Percentiles rank a stretch among this genome's conserved stretches.
phyloP scores from a whole-genome alignment of 2,113 vertebrate species.

The Arvicanthis niloticus region DNA sequence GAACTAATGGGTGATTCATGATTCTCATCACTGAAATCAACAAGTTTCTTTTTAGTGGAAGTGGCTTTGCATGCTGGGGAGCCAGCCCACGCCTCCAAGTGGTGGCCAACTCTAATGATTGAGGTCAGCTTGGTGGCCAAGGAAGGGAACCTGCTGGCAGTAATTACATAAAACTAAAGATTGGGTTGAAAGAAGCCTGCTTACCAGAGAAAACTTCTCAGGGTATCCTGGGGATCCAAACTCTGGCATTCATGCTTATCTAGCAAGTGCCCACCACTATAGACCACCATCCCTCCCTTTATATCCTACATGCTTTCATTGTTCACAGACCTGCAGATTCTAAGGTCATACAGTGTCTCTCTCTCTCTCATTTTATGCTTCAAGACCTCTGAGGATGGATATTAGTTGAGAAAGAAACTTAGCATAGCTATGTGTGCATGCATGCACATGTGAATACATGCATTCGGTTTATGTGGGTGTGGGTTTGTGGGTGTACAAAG shows the following conservation, averaged over 20 bases:
- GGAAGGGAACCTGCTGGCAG: background rate
- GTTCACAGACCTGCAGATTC: accelerated
- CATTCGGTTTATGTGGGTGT: background rate
- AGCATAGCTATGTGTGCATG: background rate
- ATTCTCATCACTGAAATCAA: background rate
- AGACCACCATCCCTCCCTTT: too few relatives aligned
- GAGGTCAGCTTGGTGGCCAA: background rate
- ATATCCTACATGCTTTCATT: background rate
- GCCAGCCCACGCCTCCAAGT: background rate
- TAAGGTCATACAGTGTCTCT: background rate
- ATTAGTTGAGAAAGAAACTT: background rate
- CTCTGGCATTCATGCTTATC: too few relatives aligned
- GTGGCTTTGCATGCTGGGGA: background rate
- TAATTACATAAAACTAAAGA: background rate
- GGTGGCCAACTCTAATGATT: background rate
- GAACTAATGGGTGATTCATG: background rate
- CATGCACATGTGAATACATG: background rate
- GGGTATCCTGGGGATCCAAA: background rate
- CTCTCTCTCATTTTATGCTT: background rate
- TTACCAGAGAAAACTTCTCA: background rate
- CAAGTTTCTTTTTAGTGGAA: background rate
- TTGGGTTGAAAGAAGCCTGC: background rate
- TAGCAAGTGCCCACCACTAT: background rate
- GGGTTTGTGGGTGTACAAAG: background rate
- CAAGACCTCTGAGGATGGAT: background rate